Evolutionary conservation across 2,797 vertebrate species (phyloP).

Genomic region (Mus spretus): DNA sequence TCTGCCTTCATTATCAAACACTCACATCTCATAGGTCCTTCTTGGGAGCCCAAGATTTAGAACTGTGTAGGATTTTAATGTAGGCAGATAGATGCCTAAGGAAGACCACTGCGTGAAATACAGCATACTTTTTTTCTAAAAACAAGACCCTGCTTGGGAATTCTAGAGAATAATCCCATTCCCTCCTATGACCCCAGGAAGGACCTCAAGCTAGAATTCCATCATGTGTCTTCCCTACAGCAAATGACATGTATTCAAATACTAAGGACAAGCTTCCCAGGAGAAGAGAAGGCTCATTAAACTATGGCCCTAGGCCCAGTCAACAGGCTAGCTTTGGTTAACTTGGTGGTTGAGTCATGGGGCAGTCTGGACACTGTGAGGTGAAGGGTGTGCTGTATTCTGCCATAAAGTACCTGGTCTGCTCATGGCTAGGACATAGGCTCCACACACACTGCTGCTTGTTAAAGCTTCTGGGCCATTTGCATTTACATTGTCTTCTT

Average conservation of each 20-base stretch:
- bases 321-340: not conserved
- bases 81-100: not conserved
- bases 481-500: not conserved
- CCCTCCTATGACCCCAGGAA: not conserved
- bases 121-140: not conserved
- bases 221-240: not conserved
- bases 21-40: not conserved
- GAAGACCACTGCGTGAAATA: not conserved
- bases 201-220: not conserved
- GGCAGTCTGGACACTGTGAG: not conserved
- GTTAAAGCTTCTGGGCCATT: not conserved
- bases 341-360: not conserved
- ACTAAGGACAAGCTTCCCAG: not conserved
- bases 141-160: not conserved
- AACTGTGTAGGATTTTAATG: not conserved
- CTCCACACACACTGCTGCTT: not conserved
- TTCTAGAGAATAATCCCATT: not conserved
- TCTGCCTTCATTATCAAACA: not conserved
- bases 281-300: not conserved
- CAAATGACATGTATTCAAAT: not conserved
- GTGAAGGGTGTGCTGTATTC: not conserved
- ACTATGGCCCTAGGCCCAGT: not conserved
- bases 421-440: too few species aligned
- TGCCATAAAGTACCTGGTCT: not conserved
- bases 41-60: not conserved